Base-by-base conservation (phyloP, 2,113 vertebrate species). In the Mellivora capensis region DNA sequence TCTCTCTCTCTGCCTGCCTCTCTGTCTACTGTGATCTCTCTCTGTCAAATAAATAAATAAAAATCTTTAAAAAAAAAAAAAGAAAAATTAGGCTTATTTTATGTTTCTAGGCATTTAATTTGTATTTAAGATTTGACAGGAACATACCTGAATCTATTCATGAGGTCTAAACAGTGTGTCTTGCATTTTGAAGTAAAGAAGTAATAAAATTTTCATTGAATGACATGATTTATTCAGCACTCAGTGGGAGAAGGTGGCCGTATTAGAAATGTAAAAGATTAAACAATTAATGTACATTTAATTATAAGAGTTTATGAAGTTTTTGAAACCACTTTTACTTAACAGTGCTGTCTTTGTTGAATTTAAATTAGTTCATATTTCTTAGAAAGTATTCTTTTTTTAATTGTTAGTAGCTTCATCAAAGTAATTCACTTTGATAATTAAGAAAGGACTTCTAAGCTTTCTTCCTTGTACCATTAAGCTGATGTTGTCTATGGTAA, bases 201-300 rank as follows among this genome's bases (percentile, higher is more conserved):
- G 72, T 72, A 79, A 90, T 89, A 93, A 79, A 85, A 42, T 86
- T 90, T 74, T 74, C 86, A 82, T 81, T 74, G 44, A 81, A 27
- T 64, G 47, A 74, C 54, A 39, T 59, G 52, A 62, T 85, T 96
- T 90, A 93, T 93, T 90, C 37, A 96, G 80, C 31, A 64, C 18
- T 79, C 14, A 34, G 2, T 67, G 54, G n/a, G 12, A 94, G 23
- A 74, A 37, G 54, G 62, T 81, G 62, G 61, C 37, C 13, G 2
- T 94, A 74, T 86, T 90, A 64, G 86, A 91, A 86, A 81, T 93
- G 69, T 79, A 62, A 62, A 93, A 85, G 34, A 89, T 34, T 90
- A 61, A 85, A 61, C 62, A 96, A 9, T 52, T 49, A 87, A 29
- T 96, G 20, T 81, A 34, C 44, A 39, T 42, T 93, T 90, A 74